Percentiles rank a stretch among this genome's conserved stretches.
Conservation (phyloP, 2,113 vertebrate species). For the Macheiramphus alcinus region DNA sequence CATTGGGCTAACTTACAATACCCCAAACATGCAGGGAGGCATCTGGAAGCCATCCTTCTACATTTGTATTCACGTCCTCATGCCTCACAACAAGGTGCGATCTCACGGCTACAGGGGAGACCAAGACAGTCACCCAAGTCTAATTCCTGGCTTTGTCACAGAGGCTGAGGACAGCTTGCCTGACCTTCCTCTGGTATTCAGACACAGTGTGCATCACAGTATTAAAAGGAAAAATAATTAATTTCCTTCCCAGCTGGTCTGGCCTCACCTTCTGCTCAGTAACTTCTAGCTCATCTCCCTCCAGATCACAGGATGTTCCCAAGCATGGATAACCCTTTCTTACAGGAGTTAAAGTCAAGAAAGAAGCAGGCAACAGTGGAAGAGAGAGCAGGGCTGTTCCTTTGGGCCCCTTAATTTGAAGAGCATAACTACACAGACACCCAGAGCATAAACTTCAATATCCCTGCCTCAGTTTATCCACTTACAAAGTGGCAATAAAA, state of each 20-base stretch:
- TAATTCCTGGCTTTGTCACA: background rate
- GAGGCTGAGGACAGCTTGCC: background rate
- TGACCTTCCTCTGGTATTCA: background rate
- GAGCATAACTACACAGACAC: background rate
- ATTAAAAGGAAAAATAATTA: background rate
- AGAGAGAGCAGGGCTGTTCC: background rate
- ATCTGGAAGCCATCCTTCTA: background rate
- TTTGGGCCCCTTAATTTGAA: background rate
- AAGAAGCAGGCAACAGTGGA: background rate
- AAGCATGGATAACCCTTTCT: background rate
- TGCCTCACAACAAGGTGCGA: fast-evolving
- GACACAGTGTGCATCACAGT: background rate
- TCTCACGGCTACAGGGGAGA: background rate
- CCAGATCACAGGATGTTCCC: background rate
- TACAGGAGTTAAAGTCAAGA: background rate
- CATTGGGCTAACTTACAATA: background rate
- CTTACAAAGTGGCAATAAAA: background rate
- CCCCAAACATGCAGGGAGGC: background rate
- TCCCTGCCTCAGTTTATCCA: background rate
- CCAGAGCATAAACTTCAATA: background rate
- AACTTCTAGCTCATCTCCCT: background rate
- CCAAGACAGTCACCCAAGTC: background rate
- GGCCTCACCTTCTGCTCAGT: background rate
- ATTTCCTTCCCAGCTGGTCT: background rate
- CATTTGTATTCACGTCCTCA: background rate